A percentile compares a stretch with the other conserved stretches of the same genome.
phyloP scores from a whole-genome alignment of 2,797 vertebrate species.

The Malurus leucopterus region DNA sequence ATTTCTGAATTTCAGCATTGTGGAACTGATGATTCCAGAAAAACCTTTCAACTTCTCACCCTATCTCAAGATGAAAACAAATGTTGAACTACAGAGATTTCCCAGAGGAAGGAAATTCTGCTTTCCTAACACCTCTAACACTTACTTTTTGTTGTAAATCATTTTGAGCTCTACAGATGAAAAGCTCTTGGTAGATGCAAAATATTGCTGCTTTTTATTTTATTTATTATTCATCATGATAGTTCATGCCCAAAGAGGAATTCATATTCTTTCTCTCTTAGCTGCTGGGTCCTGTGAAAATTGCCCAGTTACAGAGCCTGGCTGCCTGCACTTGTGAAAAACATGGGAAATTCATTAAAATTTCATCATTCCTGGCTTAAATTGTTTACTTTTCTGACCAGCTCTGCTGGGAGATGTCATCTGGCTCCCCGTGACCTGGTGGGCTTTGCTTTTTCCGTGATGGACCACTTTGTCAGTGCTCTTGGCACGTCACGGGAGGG shows the following conservation, averaged over 20 bases:
- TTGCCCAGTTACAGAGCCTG: neutral
- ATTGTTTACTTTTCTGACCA: neutral
- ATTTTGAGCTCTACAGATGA: conserved; percentile 54
- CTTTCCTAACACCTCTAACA: conserved; percentile 54
- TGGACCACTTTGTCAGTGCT: accelerated
- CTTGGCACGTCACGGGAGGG: neutral
- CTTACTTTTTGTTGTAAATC: conserved; percentile 58
- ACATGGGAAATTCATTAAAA: neutral
- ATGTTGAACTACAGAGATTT: conserved; percentile 62
- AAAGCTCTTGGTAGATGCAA: conserved; percentile 58
- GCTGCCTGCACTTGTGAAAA: neutral
- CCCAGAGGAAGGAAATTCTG: conserved; percentile 53
- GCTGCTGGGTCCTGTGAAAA: neutral
- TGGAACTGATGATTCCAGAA: conserved; percentile 48
- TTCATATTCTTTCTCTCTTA: neutral
- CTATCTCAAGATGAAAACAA: conserved; percentile 61
- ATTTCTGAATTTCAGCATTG: conserved; percentile 14
- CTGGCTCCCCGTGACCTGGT: neutral
- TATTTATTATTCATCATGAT: conserved; percentile 63
- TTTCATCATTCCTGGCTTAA: neutral
- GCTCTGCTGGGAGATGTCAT: neutral
- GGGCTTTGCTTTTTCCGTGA: neutral
- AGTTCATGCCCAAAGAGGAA: conserved; percentile 40
- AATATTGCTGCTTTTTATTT: conserved; percentile 58
- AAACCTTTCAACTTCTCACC: conserved; percentile 64